Conservation (phyloP, 2,888 invertebrate genomes). For the Rhingia campestris region DNA sequence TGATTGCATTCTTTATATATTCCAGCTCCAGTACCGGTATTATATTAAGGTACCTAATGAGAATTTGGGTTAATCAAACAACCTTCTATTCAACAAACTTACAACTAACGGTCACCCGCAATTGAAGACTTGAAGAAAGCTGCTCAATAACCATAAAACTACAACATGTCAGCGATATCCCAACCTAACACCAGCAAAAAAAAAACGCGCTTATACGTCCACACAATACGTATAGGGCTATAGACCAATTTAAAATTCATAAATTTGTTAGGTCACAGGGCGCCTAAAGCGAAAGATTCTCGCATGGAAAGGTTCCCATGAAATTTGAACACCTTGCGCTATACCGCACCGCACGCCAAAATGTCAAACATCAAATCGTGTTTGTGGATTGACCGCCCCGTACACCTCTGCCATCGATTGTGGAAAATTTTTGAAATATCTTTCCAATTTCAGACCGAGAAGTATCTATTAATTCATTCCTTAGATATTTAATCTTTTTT, state of each 20-base stretch:
- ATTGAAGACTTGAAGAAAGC: too few species aligned
- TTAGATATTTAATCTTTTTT: background rate
- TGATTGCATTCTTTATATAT: too few species aligned
- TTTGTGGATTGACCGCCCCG: background rate
- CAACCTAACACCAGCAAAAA: background rate
- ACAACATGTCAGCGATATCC: too few species aligned
- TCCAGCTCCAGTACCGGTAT: too few species aligned
- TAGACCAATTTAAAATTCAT: background rate
- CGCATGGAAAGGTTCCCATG: slow-evolving; percentile 52
- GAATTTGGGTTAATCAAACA: too few species aligned
- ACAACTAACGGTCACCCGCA: too few species aligned
- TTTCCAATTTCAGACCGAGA: slow-evolving; percentile 36
- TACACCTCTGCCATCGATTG: slow-evolving; percentile 3
- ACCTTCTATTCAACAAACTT: too few species aligned
- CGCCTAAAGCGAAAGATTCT: slow-evolving; percentile 3
- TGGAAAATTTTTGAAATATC: slow-evolving; percentile 56
- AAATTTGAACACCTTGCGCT: slow-evolving; percentile 49
- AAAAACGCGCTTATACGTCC: too few species aligned
- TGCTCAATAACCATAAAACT: background rate
- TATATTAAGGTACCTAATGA: too few species aligned
- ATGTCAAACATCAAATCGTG: slow-evolving; percentile 40
- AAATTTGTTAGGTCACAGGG: slow-evolving; percentile 12
- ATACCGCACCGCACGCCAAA: slow-evolving; percentile 13
- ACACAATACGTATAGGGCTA: too few species aligned
- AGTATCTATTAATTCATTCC: slow-evolving; percentile 58